Percentiles rank a stretch among this genome's conserved stretches.
These are phyloP conservation scores for Hydrophis major DNA, from an alignment of 2,797 vertebrate genomes.

Conservation along the genomic window DNA sequence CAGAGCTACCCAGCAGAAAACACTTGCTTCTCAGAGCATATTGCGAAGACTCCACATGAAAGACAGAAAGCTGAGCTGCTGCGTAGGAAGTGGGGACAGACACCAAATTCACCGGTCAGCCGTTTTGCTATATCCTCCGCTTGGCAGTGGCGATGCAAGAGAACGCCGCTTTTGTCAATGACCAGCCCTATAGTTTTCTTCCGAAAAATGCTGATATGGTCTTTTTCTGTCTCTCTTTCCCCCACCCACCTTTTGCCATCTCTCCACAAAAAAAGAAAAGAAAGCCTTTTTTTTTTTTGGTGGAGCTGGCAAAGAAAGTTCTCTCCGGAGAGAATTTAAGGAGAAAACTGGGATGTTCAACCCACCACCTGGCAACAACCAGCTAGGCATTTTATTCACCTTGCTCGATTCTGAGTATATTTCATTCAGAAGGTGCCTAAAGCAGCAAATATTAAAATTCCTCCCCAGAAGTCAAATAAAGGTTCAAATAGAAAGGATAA, in stretches of 20 bases:
- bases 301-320: no score
- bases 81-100: conserved; percentile 83
- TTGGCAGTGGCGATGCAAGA: conserved; percentile 71
- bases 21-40: conserved; percentile 81
- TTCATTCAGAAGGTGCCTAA: neutral
- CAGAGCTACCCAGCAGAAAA: conserved; percentile 83
- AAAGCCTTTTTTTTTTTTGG: neutral
- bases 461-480: neutral
- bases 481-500: conserved; percentile 11
- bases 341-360: neutral
- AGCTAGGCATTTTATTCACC: no score
- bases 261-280: conserved; percentile 50
- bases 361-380: neutral
- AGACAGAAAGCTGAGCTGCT: conserved; percentile 64
- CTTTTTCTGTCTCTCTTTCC: conserved; percentile 47
- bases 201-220: conserved; percentile 84
- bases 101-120: conserved; percentile 78
- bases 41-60: conserved; percentile 77
- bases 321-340: neutral
- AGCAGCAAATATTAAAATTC: neutral
- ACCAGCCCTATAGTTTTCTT: conserved; percentile 88
- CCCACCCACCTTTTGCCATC: neutral
- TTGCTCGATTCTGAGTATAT: neutral
- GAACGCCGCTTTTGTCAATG: conserved; percentile 83
- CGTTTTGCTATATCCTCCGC: conserved; percentile 76